phyloP scores from a whole-genome alignment of 2,797 vertebrate genomes.

The Coracias cyanogaster region DNA sequence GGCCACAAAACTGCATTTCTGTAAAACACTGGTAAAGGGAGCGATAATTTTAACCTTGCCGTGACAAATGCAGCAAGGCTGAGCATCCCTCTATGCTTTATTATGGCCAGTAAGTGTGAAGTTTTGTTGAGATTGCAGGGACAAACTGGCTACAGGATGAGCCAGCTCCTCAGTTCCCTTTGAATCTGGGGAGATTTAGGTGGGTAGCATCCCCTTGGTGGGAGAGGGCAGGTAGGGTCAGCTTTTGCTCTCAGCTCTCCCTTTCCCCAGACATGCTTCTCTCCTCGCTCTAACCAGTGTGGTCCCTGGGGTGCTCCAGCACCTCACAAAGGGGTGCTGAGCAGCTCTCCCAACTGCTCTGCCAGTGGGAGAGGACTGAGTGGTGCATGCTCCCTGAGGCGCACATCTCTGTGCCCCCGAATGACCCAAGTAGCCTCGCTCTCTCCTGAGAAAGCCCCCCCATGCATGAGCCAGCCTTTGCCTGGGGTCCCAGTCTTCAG shows the following conservation, averaged over 20 bases:
- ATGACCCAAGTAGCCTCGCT: fast-evolving
- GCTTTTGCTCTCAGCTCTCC: background rate
- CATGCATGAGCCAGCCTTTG: fast-evolving
- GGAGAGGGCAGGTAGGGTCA: background rate
- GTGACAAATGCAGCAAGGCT: background rate
- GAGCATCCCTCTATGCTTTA: background rate
- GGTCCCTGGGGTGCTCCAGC: background rate
- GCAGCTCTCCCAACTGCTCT: background rate
- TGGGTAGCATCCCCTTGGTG: background rate
- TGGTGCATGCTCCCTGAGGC: fast-evolving
- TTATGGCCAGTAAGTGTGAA: slow-evolving; percentile 37
- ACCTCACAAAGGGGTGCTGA: fast-evolving
- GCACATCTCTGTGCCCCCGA: background rate
- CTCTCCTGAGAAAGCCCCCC: background rate
- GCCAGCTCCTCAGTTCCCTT: background rate
- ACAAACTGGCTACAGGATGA: background rate
- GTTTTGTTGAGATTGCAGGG: background rate
- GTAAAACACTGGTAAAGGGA: background rate
- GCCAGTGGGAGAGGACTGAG: background rate
- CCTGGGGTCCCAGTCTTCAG: no score
- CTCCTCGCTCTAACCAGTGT: fast-evolving
- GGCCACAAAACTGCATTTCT: background rate
- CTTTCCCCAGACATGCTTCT: fast-evolving
- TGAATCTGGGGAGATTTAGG: background rate
- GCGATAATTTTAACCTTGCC: background rate